Percentiles rank a stretch among this genome's conserved stretches.
These are phyloP conservation scores for Silvanus unidentatus DNA, from an alignment of 2,888 invertebrate genomes.

Conservation along the genomic window DNA sequence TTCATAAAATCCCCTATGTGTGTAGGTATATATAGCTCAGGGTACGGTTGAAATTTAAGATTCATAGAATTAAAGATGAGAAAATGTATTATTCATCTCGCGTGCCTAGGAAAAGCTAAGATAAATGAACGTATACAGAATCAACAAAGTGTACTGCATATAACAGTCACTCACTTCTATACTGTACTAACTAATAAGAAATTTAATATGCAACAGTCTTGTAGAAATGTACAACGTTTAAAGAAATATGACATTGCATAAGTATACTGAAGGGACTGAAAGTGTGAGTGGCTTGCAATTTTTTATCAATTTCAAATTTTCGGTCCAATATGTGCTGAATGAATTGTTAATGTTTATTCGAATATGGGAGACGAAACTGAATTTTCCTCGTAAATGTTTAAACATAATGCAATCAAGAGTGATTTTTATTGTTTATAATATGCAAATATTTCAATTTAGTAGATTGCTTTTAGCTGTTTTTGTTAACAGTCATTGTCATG, in stretches of 20 bases:
- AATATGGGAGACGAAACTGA: too few species aligned
- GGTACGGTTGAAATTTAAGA: constrained; percentile 38
- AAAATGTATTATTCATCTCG: constrained; percentile 42
- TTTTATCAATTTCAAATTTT: background rate
- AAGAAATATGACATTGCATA: too few species aligned
- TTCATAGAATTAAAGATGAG: constrained; percentile 48
- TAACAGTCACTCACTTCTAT: background rate
- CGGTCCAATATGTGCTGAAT: background rate
- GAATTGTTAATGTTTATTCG: too few species aligned
- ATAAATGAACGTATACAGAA: constrained; percentile 39
- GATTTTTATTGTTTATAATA: too few species aligned
- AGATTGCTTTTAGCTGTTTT: too few species aligned
- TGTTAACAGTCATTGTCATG: too few species aligned
- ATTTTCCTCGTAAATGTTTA: too few species aligned
- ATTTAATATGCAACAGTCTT: constrained; percentile 16
- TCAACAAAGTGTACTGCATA: constrained; percentile 31
- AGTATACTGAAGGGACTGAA: too few species aligned
- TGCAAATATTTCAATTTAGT: too few species aligned
- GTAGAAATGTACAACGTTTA: background rate
- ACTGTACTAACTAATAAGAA: constrained; percentile 17
- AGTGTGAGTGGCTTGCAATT: too few species aligned
- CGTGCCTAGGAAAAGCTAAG: constrained; percentile 43
- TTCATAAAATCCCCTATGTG: background rate
- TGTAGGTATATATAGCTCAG: constrained; percentile 14
- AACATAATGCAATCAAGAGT: too few species aligned